These are phyloP conservation scores for Eustalomyia histrio DNA, from an alignment of 2,888 invertebrate species.

Conservation along the genomic window DNA sequence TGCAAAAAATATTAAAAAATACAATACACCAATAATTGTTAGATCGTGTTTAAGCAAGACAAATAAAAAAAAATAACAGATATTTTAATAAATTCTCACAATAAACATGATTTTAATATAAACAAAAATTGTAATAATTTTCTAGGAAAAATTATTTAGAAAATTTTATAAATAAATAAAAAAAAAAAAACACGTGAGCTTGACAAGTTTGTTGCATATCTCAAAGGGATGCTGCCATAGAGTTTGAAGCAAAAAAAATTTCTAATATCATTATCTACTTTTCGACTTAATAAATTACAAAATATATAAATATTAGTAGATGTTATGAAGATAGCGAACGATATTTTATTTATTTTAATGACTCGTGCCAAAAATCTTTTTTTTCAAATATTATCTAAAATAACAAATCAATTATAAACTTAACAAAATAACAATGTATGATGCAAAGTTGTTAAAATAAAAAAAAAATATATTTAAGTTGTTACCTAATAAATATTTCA, in stretches of 20 bases:
- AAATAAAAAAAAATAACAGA: neutral
- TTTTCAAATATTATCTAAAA: neutral
- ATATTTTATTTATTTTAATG: neutral
- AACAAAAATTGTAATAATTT: neutral
- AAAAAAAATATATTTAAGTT: neutral
- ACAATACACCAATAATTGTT: conserved; percentile 30
- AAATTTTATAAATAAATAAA: neutral
- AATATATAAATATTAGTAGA: no score
- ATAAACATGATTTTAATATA: neutral
- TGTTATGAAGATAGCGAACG: no score
- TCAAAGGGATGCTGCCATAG: no score
- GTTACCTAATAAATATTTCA: neutral
- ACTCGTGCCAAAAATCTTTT: conserved; percentile 35
- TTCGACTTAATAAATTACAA: no score
- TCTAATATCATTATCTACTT: no score
- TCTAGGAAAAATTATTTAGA: neutral
- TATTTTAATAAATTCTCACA: neutral
- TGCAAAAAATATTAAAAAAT: conserved; percentile 7
- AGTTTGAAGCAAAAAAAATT: no score
- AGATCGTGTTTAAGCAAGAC: conserved; percentile 26
- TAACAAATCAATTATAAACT: conserved; percentile 18
- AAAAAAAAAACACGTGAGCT: neutral
- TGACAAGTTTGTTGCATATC: no score
- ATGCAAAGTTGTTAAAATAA: neutral
- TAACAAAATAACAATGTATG: neutral